Evolutionary conservation across 2,888 invertebrate genomes (phyloP).

Genomic region (Patella depressa): DNA sequence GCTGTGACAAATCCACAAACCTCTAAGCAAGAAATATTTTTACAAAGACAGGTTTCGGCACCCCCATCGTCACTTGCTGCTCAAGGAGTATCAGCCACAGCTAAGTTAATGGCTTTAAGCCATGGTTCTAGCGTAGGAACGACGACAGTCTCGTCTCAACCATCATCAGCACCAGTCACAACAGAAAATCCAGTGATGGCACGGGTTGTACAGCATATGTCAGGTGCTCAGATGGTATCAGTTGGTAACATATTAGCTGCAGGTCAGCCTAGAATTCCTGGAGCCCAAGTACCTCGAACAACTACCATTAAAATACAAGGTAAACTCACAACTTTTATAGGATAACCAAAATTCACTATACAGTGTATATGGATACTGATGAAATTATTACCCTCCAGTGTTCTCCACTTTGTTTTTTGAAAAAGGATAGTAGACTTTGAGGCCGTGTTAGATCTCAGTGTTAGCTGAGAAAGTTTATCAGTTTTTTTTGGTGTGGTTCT

Average conservation of each 20-base stretch:
- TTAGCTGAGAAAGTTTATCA: no score
- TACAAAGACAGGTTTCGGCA: constrained; percentile 29
- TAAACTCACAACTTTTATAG: constrained; percentile 18
- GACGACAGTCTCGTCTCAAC: constrained; percentile 10
- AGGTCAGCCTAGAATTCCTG: constrained; percentile 22
- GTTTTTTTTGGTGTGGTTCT: neutral
- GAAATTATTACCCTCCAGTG: neutral
- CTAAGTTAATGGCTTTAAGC: constrained; percentile 28
- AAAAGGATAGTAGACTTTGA: constrained; percentile 4
- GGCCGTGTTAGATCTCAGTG: neutral
- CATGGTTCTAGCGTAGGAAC: constrained; percentile 15
- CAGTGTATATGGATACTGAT: no score
- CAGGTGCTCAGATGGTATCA: constrained; percentile 55
- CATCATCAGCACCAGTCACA: constrained; percentile 21
- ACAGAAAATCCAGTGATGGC: constrained; percentile 55
- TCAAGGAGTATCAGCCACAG: constrained; percentile 35
- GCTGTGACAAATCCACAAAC: neutral
- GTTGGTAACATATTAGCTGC: constrained; percentile 56
- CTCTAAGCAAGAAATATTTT: neutral
- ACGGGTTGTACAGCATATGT: constrained; percentile 57
- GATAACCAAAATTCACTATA: no score
- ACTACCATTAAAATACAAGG: constrained; percentile 62
- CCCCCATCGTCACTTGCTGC: constrained; percentile 37
- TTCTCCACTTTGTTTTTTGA: neutral
- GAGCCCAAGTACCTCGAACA: constrained; percentile 24